Base-by-base conservation (phyloP, 2,888 invertebrate genomes). In the Serrognathus titanus region DNA sequence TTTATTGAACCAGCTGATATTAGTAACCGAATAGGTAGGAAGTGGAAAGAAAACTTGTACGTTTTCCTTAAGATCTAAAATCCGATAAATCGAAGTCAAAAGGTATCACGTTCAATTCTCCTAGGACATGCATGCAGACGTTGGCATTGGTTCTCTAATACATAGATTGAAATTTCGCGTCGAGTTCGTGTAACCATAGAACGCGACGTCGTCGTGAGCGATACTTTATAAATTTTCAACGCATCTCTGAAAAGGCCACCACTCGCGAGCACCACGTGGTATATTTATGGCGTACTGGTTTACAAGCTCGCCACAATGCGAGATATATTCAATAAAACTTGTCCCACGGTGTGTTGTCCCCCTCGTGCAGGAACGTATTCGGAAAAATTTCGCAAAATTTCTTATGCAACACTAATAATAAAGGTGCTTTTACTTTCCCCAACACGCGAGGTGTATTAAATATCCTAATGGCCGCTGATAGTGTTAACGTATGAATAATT, bases 161-260 rank as follows among this genome's bases (percentile, higher is more conserved):
- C 24, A 49, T 49, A 49, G 24, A 49, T 49, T 49, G 49, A 49
- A 49, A 37, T 36, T 49, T 49, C 38, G 37, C 49, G 37, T 49
- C 4, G 24, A 31, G 24, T 31, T 31, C 24, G 24, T 49, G 49
- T 49, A 16, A 38, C 38, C 38, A 38, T 49, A 16, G 38, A 16
- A 36, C 49, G 16, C 12, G 11, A 45, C 45, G 16, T 45, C 37
- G 31, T 43, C 43, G 43, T 43, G 43, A 11, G 20, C 52, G 45
- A 52, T 52, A 43, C 43, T 52, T 52, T 52, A 52, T 52, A 45
- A 52, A 52, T 45, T 52, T 52, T 52, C 52, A 52, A 52, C 52
- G 52, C 52, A 52, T 52, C 52, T 45, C 24, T 24, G 51, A 45
- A 45, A 51, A 40, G 45, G 43, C 51, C 41, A 51, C 51, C 51